These are phyloP conservation scores for Athalia circularis DNA, from an alignment of 2,888 invertebrate genomes.

Conservation along the genomic window DNA sequence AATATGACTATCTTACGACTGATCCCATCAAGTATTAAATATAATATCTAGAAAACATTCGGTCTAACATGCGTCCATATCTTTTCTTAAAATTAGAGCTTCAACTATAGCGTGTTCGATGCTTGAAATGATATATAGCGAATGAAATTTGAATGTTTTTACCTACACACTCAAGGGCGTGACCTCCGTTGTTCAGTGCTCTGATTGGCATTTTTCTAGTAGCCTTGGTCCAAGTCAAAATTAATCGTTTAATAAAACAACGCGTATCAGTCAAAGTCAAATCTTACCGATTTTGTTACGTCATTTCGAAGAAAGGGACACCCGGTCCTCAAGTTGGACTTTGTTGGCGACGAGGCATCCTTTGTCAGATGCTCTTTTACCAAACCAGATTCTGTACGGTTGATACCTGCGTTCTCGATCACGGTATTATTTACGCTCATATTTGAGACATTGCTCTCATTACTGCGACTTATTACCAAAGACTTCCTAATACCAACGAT, in stretches of 20 bases:
- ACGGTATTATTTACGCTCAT: constrained; percentile 56
- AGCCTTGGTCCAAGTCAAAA: constrained; percentile 16
- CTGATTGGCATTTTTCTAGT: constrained; percentile 23
- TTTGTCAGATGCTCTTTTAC: constrained; percentile 42
- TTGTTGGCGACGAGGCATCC: constrained; percentile 53
- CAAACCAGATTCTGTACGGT: constrained; percentile 17
- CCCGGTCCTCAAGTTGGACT: constrained; percentile 55
- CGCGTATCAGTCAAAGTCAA: constrained; percentile 56
- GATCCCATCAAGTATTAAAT: background rate
- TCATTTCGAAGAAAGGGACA: constrained; percentile 58
- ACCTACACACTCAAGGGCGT: background rate
- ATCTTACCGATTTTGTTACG: constrained; percentile 64
- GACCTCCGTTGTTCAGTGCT: constrained; percentile 16
- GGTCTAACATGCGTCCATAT: background rate
- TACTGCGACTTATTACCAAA: constrained; percentile 50
- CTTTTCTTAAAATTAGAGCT: background rate
- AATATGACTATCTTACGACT: background rate
- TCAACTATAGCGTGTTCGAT: background rate
- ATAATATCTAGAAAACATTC: background rate
- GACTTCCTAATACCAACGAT: constrained; percentile 59
- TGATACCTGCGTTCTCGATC: constrained; percentile 55
- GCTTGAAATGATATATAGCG: background rate
- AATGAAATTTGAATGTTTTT: background rate
- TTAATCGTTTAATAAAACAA: background rate
- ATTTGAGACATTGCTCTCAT: constrained; percentile 43